Base-by-base conservation (phyloP, 2,888 invertebrate genomes). In the Nephrotoma appendiculata region DNA sequence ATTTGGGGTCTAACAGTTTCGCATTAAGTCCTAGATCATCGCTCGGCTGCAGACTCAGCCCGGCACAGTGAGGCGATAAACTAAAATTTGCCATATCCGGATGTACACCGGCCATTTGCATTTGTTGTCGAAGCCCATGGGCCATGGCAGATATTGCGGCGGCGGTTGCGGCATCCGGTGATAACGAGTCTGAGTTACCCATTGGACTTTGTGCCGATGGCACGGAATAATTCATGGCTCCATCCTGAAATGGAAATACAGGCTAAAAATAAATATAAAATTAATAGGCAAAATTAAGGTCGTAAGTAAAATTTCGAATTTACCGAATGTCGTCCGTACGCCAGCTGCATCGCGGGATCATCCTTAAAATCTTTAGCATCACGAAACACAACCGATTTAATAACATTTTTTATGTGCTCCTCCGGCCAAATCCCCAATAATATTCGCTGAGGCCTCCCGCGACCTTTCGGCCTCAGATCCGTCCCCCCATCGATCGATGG, bases 401-500 rank as follows among this genome's bases (percentile, higher is more conserved):
- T 97, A 87, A 98, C 98, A 88, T 97, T 97, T 90, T 97, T 95
- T 91, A 98, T 97, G 92, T 97, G 97, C 91, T 97, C 97, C 92
- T 98, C 97, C 9, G 98, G 97, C 98, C 98, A 98, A 88, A 97
- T 96, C 88, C 98, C 98, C 89, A 98, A 93, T 89, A 98, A 93
- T 91, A 98, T 98, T 90, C 98, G 94, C 91, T 98, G 98, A 41
- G 98, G 98, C 88, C 98, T 93, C 45, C 98, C 98, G 89, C 98
- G 94, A 86, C 98, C 98, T 92, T 98, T 98, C 83, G 98, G 98
- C 90, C 98, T 93, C 91, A 98, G 93, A 93, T 98, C 97, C 92
- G 96, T 96, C 89, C 97, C 97, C 88, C 97, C 97, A 90, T 97
- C 97, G 86, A 96, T 96, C 88, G 97, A 97, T 86, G 98, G 98